phyloP scores from a whole-genome alignment of 2,888 invertebrate genomes.

The Brassicogethes aeneus region DNA sequence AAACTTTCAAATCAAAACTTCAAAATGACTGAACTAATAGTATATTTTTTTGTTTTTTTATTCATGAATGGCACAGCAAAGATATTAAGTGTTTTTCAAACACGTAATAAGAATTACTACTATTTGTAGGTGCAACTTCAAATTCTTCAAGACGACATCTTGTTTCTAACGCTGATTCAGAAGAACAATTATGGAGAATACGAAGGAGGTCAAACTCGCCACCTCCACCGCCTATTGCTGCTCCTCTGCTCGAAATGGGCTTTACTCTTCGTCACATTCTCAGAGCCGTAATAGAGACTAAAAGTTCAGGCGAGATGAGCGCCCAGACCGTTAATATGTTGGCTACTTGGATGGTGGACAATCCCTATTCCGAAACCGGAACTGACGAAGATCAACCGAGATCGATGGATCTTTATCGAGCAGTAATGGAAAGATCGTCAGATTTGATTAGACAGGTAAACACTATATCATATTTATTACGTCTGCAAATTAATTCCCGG shows the following conservation, averaged over 20 bases:
- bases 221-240: conserved; percentile 43
- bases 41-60: no score
- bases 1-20: no score
- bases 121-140: no score
- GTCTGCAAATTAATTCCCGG: no score
- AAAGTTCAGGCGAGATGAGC: conserved; percentile 34
- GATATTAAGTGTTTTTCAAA: no score
- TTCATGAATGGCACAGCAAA: no score
- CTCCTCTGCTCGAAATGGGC: conserved; percentile 54
- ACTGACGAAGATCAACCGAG: conserved; percentile 3
- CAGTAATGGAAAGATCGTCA: conserved; percentile 15
- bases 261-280: conserved; percentile 49
- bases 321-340: conserved; percentile 48
- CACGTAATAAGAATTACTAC: no score
- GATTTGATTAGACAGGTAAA: conserved; percentile 17
- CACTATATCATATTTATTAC: background rate
- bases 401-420: conserved; percentile 9
- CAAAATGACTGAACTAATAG: no score
- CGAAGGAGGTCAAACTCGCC: conserved; percentile 25
- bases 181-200: conserved; percentile 23
- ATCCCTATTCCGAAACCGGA: conserved; percentile 42
- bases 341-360: conserved; percentile 58
- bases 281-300: conserved; percentile 44
- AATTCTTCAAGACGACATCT: no score
- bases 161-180: no score